Evolutionary conservation across 2,113 vertebrate species (phyloP).

Genomic region (Pachypanchax playfairii): DNA sequence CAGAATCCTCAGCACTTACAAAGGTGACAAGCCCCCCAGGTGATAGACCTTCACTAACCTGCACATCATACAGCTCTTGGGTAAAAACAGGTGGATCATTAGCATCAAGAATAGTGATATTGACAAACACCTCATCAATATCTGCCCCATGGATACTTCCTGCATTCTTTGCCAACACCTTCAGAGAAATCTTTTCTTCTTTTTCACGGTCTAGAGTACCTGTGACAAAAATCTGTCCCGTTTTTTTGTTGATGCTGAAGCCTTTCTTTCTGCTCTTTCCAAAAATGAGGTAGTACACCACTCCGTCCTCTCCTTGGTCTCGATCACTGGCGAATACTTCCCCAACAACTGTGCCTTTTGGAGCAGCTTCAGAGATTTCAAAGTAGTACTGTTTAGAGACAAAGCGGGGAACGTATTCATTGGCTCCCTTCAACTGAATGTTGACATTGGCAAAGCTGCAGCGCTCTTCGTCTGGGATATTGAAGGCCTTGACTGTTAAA

Average conservation of each 20-base stretch:
- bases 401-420: conserved; percentile 98
- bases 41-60: conserved; percentile 90
- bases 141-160: conserved; percentile 93
- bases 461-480: conserved; percentile 93
- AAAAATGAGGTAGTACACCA: conserved; percentile 95
- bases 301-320: conserved; percentile 90
- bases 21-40: conserved; percentile 92
- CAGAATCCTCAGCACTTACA: conserved; percentile 94
- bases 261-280: conserved; percentile 92
- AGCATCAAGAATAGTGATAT: conserved; percentile 93
- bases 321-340: conserved; percentile 99
- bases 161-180: conserved; percentile 92
- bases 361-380: conserved; percentile 93
- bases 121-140: conserved; percentile 94
- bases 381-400: conserved; percentile 98
- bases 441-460: conserved; percentile 93
- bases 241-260: conserved; percentile 88
- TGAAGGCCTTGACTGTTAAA: conserved; percentile 93
- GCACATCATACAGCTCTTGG: conserved; percentile 85
- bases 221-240: conserved; percentile 92
- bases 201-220: conserved; percentile 92
- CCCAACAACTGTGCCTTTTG: conserved; percentile 88
- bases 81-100: conserved; percentile 95
- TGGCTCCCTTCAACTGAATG: conserved; percentile 91
- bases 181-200: conserved; percentile 91